A percentile compares a stretch with the other conserved stretches of the same genome.
These are phyloP conservation scores for Euleptes europaea DNA, from an alignment of 2,113 vertebrate genomes.

Conservation along the genomic window DNA sequence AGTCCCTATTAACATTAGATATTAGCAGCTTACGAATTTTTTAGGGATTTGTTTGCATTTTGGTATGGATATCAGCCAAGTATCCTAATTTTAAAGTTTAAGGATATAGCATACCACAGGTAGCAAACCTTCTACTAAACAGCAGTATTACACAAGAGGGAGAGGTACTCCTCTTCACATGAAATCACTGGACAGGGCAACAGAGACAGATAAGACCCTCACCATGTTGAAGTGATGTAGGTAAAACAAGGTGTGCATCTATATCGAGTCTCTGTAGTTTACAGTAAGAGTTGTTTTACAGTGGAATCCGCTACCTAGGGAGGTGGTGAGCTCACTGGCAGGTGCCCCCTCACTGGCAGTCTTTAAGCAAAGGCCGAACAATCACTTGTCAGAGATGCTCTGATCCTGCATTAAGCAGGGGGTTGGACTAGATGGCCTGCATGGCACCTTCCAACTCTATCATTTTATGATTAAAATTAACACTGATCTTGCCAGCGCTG, in stretches of 20 bases:
- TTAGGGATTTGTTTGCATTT: not conserved
- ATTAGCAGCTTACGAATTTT: not conserved
- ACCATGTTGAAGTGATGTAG: not conserved
- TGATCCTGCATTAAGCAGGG: too few relatives aligned
- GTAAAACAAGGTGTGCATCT: not conserved
- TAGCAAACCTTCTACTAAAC: not conserved
- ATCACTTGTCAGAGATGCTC: too few relatives aligned
- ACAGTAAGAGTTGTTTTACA: too few relatives aligned
- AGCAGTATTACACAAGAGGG: too few relatives aligned
- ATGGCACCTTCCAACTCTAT: too few relatives aligned
- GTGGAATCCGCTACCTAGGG: too few relatives aligned
- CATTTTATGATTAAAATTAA: conserved; percentile 3
- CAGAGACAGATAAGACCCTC: not conserved
- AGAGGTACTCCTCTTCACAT: not conserved
- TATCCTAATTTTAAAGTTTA: not conserved
- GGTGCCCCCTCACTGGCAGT: too few relatives aligned
- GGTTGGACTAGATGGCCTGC: too few relatives aligned
- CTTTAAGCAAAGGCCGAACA: too few relatives aligned
- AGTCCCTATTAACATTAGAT: not conserved
- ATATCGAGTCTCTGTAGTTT: not conserved
- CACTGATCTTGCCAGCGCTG: not conserved
- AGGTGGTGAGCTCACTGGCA: too few relatives aligned
- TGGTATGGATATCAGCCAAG: not conserved
- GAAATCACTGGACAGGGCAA: not conserved
- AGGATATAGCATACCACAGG: not conserved